Conservation (phyloP, 2,797 vertebrate species). For the Coranthus polyacanthus region DNA sequence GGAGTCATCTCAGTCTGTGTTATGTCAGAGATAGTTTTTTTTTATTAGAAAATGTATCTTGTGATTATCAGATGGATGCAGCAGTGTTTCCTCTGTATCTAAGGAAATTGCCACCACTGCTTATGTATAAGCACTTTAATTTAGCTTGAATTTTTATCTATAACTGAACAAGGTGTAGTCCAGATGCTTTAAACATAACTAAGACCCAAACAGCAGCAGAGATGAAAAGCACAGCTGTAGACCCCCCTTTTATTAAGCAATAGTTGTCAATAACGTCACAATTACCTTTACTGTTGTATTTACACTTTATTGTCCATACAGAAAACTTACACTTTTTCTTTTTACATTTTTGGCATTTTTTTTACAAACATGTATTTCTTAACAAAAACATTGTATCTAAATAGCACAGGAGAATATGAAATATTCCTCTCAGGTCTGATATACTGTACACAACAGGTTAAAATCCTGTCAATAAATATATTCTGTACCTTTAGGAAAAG, state of each 20-base stretch:
- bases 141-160: no score
- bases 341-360: conserved; percentile 26
- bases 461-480: conserved; percentile 85
- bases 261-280: no score
- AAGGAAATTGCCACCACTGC: no score
- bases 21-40: neutral
- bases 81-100: neutral
- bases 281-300: conserved; percentile 35
- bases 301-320: conserved; percentile 72
- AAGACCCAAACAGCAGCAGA: no score
- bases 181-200: no score
- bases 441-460: conserved; percentile 82
- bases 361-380: conserved; percentile 55
- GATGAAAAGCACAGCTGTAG: no score
- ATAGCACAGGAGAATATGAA: conserved; percentile 56
- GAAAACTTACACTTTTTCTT: conserved; percentile 49
- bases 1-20: neutral
- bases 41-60: neutral
- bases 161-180: no score
- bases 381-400: conserved; percentile 31
- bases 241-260: no score
- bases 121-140: no score
- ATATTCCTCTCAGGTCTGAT: conserved; percentile 48
- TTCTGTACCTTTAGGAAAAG: conserved; percentile 59
- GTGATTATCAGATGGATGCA: neutral